Conservation (phyloP, 2,888 invertebrate species). For the Torymus tubicola region DNA sequence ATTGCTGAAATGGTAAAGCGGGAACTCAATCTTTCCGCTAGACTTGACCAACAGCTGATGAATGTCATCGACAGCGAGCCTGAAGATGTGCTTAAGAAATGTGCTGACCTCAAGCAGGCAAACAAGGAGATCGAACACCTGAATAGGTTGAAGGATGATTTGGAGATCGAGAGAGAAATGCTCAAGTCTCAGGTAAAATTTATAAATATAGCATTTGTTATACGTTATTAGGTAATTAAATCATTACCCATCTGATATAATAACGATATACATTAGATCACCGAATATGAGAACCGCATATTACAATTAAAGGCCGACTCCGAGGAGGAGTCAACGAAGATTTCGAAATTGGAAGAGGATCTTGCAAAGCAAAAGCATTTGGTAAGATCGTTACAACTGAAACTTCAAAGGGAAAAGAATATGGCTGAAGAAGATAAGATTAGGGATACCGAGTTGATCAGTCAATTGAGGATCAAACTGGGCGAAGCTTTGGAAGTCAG, state of each 20-base stretch:
- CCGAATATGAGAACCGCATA: slow-evolving; percentile 72
- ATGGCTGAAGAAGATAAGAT: slow-evolving; percentile 62
- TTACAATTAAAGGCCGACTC: slow-evolving; percentile 70
- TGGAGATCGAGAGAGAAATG: slow-evolving; percentile 71
- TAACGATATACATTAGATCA: slow-evolving; percentile 36
- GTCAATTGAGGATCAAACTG: slow-evolving; percentile 73
- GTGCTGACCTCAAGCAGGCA: slow-evolving; percentile 61
- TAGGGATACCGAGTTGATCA: slow-evolving; percentile 67
- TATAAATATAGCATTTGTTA: no score
- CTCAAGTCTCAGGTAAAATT: slow-evolving; percentile 67
- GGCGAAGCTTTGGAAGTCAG: slow-evolving; percentile 83
- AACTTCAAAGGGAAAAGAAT: slow-evolving; percentile 66
- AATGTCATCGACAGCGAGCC: slow-evolving; percentile 78
- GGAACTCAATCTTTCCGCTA: slow-evolving; percentile 80
- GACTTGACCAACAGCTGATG: slow-evolving; percentile 80
- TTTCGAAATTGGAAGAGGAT: slow-evolving; percentile 67
- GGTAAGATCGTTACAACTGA: slow-evolving; percentile 67
- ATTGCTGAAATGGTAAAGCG: slow-evolving; percentile 77
- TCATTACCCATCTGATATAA: background rate
- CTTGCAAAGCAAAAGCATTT: slow-evolving; percentile 66
- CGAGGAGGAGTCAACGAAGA: slow-evolving; percentile 68
- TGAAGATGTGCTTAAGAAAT: slow-evolving; percentile 61
- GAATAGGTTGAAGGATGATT: slow-evolving; percentile 67
- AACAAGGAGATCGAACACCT: slow-evolving; percentile 69
- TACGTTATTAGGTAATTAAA: background rate